Conservation (phyloP, 2,113 vertebrate genomes). For the Bambusicola thoracicus region DNA sequence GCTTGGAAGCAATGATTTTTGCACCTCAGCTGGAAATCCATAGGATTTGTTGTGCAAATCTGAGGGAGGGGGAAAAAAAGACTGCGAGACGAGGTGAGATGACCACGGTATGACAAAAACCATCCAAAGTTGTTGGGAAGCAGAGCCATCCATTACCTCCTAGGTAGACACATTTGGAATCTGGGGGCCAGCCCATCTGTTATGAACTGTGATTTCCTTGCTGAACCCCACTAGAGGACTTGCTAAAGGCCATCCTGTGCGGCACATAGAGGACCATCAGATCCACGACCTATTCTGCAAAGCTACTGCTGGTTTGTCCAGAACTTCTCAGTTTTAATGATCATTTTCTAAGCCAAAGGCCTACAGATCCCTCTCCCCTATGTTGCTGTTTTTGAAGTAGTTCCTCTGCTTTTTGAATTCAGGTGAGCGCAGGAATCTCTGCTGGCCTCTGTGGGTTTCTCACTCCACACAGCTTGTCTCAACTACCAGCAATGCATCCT, state of each 20-base stretch:
- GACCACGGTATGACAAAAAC: neutral
- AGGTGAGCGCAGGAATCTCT: neutral
- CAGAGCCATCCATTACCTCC: neutral
- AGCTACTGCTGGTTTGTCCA: neutral
- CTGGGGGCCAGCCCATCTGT: neutral
- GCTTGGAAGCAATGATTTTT: neutral
- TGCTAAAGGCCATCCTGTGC: neutral
- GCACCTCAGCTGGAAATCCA: neutral
- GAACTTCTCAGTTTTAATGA: neutral
- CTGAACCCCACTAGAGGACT: neutral
- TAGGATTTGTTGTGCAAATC: neutral
- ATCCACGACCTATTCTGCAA: rapidly evolving
- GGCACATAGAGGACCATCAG: neutral
- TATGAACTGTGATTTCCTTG: neutral
- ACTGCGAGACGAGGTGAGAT: neutral
- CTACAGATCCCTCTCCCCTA: neutral
- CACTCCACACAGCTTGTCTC: neutral
- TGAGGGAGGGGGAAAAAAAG: neutral
- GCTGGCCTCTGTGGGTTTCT: neutral
- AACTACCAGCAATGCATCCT: neutral
- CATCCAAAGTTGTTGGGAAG: neutral
- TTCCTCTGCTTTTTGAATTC: neutral
- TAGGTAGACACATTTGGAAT: neutral
- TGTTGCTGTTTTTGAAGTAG: neutral
- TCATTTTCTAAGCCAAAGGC: neutral